Percentiles rank a stretch among this genome's conserved stretches.
phyloP scores from a whole-genome alignment of 2,888 invertebrate genomes.

The Drosophila siamana region DNA sequence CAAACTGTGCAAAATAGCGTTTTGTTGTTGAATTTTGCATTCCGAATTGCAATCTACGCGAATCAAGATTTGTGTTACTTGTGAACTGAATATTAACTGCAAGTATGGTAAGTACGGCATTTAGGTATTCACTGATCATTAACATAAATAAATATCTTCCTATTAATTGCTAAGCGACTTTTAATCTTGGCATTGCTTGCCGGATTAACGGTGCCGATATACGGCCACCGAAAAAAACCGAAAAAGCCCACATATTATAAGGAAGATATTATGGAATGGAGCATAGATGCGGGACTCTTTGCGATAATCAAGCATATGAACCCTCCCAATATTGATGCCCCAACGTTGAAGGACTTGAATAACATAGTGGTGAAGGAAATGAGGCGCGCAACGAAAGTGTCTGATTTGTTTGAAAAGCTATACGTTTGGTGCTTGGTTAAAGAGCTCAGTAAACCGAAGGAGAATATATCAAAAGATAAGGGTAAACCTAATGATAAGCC shows the following conservation, averaged over 20 bases:
- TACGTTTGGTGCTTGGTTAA: conserved; percentile 7
- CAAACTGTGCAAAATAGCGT: neutral
- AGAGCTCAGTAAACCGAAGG: neutral
- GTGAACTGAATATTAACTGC: neutral
- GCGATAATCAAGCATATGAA: neutral
- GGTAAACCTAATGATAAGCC: no score
- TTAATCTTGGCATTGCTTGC: neutral
- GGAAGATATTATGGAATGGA: neutral
- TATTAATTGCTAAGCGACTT: no score
- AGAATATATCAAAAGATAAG: no score
- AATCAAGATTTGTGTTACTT: neutral
- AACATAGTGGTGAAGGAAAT: conserved; percentile 5
- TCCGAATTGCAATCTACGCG: no score
- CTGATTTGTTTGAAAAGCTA: conserved; percentile 10
- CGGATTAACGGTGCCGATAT: neutral
- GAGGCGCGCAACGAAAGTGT: conserved; percentile 1
- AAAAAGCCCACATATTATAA: neutral
- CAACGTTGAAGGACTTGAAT: neutral
- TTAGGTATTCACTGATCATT: no score
- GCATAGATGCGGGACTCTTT: neutral
- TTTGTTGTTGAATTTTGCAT: neutral
- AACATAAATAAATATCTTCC: no score
- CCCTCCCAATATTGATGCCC: neutral
- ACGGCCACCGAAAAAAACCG: no score
- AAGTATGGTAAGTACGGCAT: neutral